Base-by-base conservation (phyloP, 2,797 vertebrate genomes). In the Hephaestus fuliginosus region DNA sequence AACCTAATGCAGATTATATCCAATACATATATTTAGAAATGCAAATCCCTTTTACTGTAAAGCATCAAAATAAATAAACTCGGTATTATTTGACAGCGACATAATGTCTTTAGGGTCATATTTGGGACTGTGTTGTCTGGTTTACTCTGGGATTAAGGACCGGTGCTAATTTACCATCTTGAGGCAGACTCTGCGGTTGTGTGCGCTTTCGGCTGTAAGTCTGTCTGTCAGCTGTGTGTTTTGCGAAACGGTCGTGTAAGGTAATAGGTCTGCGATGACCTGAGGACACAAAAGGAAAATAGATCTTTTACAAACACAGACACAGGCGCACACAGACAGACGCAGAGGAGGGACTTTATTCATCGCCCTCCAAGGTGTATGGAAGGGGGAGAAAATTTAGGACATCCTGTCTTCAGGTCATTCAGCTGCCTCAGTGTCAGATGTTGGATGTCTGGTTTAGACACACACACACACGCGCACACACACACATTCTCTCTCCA, bases 261-360 rank as follows among this genome's bases (percentile, higher is more conserved):
- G 67, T 73, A 81, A 79, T 70, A 60, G 51, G 30, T 63, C 69
- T 79, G 58, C 7, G 7, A 49, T 51, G 52, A 74, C 74, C 71
- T 25, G 36, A 83, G 69, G 56, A 49, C 7, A 28, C 44, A 18
- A 63, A 69, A 30, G 61, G 44, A 61, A 75, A 57, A 74, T 60
- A 41, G n/a, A 66, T 75, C 3, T 36, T 15, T 3, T 13, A 22
- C 39, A 49, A n/a, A 61, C 69, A 48, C n/a, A 61, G 57, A 52
- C 57, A 53, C 46, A 63, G 22, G 61, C 18, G 70, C 66, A 55
- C 36, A 41, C 1, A 25, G 17, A 49, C 28, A 51, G 15, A 62
- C 9, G 58, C 33, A 56, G 17, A 22, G 48, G 6, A 69, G 49
- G 15, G 57, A 68, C 15, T 82, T 65, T 56, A 65, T 73, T 79